These are phyloP conservation scores for Zeuzera pyrina DNA, from an alignment of 2,888 invertebrate genomes.

Conservation along the genomic window DNA sequence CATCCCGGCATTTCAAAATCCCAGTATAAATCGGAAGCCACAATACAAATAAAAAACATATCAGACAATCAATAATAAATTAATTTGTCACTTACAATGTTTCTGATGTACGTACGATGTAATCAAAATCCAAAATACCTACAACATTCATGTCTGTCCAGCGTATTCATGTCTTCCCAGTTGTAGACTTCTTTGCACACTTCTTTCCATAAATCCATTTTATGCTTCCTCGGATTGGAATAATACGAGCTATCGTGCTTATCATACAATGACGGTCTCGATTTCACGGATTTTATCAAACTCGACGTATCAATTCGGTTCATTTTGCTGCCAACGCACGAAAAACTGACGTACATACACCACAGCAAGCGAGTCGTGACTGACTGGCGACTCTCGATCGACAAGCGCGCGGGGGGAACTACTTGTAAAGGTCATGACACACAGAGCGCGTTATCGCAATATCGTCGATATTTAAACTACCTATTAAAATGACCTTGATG, in stretches of 20 bases:
- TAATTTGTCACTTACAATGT: too few species aligned
- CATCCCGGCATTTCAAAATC: too few species aligned
- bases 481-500: too few species aligned
- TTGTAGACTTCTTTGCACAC: constrained; percentile 32
- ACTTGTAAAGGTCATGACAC: too few species aligned
- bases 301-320: constrained; percentile 26
- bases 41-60: too few species aligned
- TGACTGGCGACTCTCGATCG: constrained; percentile 32
- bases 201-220: constrained; percentile 34
- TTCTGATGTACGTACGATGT: too few species aligned
- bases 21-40: too few species aligned
- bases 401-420: constrained; percentile 17
- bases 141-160: constrained; percentile 34
- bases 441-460: too few species aligned
- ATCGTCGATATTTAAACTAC: too few species aligned
- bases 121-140: constrained; percentile 16
- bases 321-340: constrained; percentile 18
- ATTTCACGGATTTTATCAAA: constrained; percentile 34
- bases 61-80: too few species aligned
- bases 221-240: constrained; percentile 30
- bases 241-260: constrained; percentile 22
- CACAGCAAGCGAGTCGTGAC: constrained; percentile 27
- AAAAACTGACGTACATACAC: constrained; percentile 23
- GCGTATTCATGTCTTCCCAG: constrained; percentile 30
- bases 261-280: constrained; percentile 32